Evolutionary conservation across 2,113 vertebrate genomes (phyloP).

Genomic region (Turnix velox): DNA sequence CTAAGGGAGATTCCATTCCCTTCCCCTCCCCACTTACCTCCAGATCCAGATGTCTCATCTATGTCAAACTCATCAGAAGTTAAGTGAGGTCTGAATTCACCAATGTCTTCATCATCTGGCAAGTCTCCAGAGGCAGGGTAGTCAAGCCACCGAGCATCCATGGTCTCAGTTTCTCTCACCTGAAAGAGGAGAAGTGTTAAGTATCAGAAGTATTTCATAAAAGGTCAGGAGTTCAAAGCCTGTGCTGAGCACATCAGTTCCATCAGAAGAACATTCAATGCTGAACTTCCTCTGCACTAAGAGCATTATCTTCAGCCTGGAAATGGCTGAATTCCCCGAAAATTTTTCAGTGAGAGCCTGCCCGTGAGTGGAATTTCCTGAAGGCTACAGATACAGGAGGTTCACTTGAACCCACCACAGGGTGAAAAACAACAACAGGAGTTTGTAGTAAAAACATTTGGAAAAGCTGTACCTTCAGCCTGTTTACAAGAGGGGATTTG

Average conservation of each 20-base stretch:
- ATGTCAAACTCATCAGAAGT: conserved; percentile 27
- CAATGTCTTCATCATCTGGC: conserved; percentile 71
- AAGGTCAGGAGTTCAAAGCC: background rate
- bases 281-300: background rate
- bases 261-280: background rate
- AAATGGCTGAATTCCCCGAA: background rate
- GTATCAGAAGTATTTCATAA: background rate
- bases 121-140: conserved; percentile 66
- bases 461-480: background rate
- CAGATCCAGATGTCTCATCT: conserved; percentile 83
- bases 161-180: conserved; percentile 77
- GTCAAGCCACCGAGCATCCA: conserved; percentile 61
- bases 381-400: background rate
- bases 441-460: background rate
- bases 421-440: background rate
- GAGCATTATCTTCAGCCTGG: background rate
- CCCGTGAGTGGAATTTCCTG: conserved; percentile 21
- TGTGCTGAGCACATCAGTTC: background rate
- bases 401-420: background rate
- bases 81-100: background rate
- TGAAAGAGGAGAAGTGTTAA: conserved; percentile 1
- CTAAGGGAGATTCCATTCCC: background rate
- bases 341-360: background rate
- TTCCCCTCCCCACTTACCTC: conserved; percentile 68
- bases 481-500: background rate